phyloP scores from a whole-genome alignment of 2,113 vertebrate species.

The Forbesichthys agassizii region DNA sequence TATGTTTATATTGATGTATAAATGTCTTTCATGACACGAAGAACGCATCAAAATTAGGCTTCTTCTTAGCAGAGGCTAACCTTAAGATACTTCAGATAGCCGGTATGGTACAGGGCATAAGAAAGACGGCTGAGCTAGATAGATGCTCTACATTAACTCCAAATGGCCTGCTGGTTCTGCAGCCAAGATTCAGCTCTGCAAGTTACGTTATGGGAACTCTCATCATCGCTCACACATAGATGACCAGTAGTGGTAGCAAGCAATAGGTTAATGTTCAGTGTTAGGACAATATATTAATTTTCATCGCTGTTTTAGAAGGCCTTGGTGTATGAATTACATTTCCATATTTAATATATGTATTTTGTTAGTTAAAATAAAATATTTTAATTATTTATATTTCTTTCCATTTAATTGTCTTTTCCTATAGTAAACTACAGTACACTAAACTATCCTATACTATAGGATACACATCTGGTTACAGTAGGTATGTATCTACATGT shows the following conservation, averaged over 20 bases:
- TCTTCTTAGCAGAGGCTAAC: no score
- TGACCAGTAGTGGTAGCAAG: neutral
- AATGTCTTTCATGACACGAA: no score
- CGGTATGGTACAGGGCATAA: neutral
- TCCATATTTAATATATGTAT: no score
- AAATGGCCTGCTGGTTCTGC: conserved; percentile 10
- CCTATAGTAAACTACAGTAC: no score
- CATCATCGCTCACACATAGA: conserved; percentile 4
- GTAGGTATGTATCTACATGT: no score
- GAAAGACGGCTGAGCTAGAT: neutral
- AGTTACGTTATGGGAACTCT: conserved; percentile 5
- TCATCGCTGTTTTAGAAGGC: neutral
- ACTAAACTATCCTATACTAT: no score
- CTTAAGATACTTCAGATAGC: no score
- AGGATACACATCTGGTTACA: no score
- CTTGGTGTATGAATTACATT: neutral
- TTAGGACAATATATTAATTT: neutral
- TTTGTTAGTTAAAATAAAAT: no score
- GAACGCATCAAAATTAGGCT: no score
- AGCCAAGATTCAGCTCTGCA: conserved; percentile 6
- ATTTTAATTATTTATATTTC: neutral
- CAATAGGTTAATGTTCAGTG: neutral
- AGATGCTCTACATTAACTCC: conserved; percentile 1
- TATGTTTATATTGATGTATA: no score
- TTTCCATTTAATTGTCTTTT: no score